phyloP scores from a whole-genome alignment of 2,113 vertebrate genomes.

The Trogon surrucura region DNA sequence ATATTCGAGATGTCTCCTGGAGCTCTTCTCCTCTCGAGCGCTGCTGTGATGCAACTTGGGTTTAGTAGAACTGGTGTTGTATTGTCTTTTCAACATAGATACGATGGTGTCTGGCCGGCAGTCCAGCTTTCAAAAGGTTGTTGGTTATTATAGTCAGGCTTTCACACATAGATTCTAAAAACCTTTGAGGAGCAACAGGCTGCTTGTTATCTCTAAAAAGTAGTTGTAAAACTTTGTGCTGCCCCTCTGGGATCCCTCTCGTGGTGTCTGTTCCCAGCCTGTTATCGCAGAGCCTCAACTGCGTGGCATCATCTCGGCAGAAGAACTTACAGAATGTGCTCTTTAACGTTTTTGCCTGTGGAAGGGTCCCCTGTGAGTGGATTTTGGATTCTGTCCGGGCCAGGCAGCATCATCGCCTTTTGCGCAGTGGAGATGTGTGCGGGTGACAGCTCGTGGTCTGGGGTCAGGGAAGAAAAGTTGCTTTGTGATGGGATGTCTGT shows the following conservation, averaged over 20 bases:
- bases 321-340: fast-evolving
- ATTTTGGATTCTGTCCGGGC: not conserved
- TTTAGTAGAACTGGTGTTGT: not conserved
- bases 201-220: not conserved
- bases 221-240: not conserved
- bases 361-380: not conserved
- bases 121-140: not conserved
- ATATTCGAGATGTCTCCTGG: not conserved
- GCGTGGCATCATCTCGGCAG: fast-evolving
- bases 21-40: not conserved
- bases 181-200: not conserved
- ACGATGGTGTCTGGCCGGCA: not conserved
- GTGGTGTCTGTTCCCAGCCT: not conserved
- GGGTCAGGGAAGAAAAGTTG: not conserved
- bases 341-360: not conserved
- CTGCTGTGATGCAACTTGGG: fast-evolving
- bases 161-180: not conserved
- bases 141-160: not conserved
- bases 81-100: not conserved
- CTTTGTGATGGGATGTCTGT: fast-evolving
- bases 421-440: fast-evolving
- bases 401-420: fast-evolving
- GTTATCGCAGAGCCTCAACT: fast-evolving
- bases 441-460: fast-evolving
- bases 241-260: not conserved